Evolutionary conservation across 2,113 vertebrate species (phyloP).

Genomic region (Ammodytes marinus): DNA sequence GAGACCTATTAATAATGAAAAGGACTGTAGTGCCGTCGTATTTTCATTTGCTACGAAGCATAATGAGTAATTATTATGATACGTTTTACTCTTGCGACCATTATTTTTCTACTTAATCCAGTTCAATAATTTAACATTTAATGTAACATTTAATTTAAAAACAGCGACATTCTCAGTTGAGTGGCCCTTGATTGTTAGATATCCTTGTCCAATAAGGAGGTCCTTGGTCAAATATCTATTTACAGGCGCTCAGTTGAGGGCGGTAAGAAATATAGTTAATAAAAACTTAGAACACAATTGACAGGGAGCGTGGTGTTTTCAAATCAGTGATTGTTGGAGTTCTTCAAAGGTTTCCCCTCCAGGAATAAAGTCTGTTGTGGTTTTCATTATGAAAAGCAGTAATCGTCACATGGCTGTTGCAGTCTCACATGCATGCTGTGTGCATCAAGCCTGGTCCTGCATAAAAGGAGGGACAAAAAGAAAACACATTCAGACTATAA

Average conservation of each 20-base stretch:
- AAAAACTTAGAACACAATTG: conserved; percentile 40
- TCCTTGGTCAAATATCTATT: conserved; percentile 33
- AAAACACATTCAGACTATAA: background rate
- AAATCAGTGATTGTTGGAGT: conserved; percentile 55
- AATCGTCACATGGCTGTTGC: conserved; percentile 70
- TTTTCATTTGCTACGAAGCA: conserved; percentile 20
- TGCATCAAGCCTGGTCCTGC: conserved; percentile 50
- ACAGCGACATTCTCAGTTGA: background rate
- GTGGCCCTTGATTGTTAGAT: conserved; percentile 19
- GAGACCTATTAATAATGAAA: conserved; percentile 14
- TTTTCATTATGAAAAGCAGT: conserved; percentile 82
- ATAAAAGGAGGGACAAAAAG: conserved; percentile 34
- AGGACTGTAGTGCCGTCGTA: background rate
- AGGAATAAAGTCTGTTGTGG: conserved; percentile 65
- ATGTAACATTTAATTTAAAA: conserved; percentile 39
- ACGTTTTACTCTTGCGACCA: background rate
- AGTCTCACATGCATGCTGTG: conserved; percentile 73
- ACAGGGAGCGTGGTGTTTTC: conserved; percentile 43
- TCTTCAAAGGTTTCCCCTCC: conserved; percentile 42
- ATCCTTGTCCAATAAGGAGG: conserved; percentile 26
- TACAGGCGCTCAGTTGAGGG: conserved; percentile 19
- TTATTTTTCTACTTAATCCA: conserved; percentile 36
- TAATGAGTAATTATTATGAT: background rate
- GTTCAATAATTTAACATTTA: background rate
- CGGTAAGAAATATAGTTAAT: conserved; percentile 39